A percentile compares a stretch with the other conserved stretches of the same genome.
Conservation (phyloP, 2,113 vertebrate genomes). For the rat (Rattus norvegicus) region DNA sequence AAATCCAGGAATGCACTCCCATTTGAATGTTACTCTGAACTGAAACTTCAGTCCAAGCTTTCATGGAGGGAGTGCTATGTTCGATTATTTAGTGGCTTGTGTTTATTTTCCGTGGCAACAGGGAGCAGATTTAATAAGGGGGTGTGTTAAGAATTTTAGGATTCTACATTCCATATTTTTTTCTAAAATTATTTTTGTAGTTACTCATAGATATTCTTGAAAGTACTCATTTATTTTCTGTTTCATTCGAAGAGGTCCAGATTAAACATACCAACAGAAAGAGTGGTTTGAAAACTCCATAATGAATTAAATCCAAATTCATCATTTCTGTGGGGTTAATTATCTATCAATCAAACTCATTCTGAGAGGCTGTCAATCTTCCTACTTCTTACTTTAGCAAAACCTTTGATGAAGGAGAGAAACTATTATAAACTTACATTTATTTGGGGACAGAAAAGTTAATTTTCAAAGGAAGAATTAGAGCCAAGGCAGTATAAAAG, state of each 20-base stretch:
- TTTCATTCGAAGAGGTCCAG: neutral
- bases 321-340: neutral
- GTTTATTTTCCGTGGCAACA: neutral
- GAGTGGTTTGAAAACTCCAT: neutral
- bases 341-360: neutral
- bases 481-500: neutral
- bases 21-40: neutral
- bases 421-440: neutral
- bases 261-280: neutral
- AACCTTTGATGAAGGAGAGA: neutral
- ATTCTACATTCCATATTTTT: neutral
- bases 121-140: neutral
- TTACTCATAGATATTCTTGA: neutral
- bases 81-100: neutral
- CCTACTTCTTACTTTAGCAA: neutral
- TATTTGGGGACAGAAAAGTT: neutral
- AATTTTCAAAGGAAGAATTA: conserved; percentile 30
- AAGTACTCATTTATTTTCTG: neutral
- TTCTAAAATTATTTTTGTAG: neutral
- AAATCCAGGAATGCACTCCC: fast-evolving
- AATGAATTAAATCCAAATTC: conserved; percentile 13
- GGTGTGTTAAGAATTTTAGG: neutral
- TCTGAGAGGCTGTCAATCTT: neutral
- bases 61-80: neutral
- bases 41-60: fast-evolving